Evolutionary conservation across 2,797 vertebrate genomes (phyloP).

Genomic region (Todus mexicanus): DNA sequence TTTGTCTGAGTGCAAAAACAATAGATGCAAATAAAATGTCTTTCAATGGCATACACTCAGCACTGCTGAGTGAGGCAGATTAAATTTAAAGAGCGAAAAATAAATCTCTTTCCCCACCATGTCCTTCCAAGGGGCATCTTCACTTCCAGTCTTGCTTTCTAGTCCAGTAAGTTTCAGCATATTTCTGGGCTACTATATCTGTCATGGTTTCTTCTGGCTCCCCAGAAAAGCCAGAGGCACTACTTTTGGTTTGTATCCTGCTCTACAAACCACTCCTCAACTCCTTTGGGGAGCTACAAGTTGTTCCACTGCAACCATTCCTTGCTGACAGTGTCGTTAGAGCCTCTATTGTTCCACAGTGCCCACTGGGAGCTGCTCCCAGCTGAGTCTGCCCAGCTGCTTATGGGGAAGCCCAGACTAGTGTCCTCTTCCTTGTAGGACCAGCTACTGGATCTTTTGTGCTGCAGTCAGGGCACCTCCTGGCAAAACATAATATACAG

Average conservation of each 20-base stretch:
- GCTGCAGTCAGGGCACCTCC: background rate
- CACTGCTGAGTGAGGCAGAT: background rate
- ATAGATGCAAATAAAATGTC: background rate
- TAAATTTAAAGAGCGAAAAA: background rate
- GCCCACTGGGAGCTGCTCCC: background rate
- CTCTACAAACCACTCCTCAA: background rate
- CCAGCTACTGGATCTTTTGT: background rate
- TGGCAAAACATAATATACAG: background rate
- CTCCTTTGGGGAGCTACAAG: accelerated
- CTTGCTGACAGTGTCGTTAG: background rate
- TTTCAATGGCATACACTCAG: background rate
- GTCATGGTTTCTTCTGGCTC: background rate
- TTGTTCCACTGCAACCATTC: background rate
- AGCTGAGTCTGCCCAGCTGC: background rate
- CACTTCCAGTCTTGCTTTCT: background rate
- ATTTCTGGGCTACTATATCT: background rate
- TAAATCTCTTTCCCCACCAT: background rate
- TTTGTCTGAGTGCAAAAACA: background rate
- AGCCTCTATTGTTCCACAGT: accelerated
- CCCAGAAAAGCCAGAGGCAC: background rate
- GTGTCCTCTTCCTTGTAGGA: background rate
- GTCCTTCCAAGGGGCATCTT: background rate
- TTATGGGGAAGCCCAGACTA: background rate
- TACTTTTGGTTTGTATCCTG: background rate
- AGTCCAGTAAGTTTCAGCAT: background rate